phyloP scores from a whole-genome alignment of 2,113 vertebrate genomes.

The Dipodomys stephensi region DNA sequence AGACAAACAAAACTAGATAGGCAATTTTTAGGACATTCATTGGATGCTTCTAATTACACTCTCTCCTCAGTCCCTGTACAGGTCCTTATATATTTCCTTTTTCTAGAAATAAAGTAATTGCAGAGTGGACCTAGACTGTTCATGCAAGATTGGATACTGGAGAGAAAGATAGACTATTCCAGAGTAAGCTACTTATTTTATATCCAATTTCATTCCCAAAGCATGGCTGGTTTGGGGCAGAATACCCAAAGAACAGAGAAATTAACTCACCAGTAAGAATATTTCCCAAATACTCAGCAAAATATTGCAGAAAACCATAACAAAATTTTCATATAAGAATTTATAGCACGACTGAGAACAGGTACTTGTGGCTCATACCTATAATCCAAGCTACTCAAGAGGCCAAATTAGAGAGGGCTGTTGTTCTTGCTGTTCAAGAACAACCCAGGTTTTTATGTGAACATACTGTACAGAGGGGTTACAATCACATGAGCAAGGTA shows the following conservation, averaged over 20 bases:
- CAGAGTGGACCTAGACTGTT: neutral
- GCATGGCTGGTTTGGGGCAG: neutral
- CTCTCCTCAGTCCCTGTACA: neutral
- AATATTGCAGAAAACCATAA: slow-evolving; percentile 20
- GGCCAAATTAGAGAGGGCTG: too few relatives aligned
- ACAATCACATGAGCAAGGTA: too few relatives aligned
- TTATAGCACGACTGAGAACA: slow-evolving; percentile 13
- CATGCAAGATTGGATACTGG: neutral
- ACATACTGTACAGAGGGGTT: too few relatives aligned
- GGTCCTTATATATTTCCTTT: neutral
- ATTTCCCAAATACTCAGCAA: slow-evolving; percentile 27
- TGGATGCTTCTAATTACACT: neutral
- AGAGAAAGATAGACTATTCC: neutral
- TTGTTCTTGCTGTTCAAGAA: too few relatives aligned
- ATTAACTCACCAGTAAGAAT: neutral
- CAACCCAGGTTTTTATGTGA: too few relatives aligned
- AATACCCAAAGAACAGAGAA: slow-evolving; percentile 23
- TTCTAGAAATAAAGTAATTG: neutral
- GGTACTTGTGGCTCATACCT: too few relatives aligned
- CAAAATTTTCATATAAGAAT: slow-evolving; percentile 56
- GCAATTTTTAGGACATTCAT: neutral
- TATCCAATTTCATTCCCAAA: neutral
- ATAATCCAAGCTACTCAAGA: too few relatives aligned
- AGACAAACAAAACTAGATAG: neutral
- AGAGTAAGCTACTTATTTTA: neutral